Conservation (phyloP, 1,140 invertebrate genomes). For the Plutomurus gul region DNA sequence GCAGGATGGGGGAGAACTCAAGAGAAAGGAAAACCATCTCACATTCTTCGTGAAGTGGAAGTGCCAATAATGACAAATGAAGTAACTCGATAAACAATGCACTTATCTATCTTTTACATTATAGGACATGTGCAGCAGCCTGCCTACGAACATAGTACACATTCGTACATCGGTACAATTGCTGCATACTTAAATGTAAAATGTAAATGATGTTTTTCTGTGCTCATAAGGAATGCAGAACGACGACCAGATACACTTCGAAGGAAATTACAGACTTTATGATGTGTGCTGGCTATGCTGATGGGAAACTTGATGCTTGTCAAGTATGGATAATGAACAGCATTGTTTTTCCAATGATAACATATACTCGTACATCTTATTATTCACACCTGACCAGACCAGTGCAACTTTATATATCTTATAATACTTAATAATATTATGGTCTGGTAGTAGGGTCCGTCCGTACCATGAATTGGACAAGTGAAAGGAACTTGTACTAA, state of each 20-base stretch:
- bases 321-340: conserved; percentile 61
- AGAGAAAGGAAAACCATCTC: conserved; percentile 66
- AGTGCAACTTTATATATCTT: no score
- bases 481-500: background rate
- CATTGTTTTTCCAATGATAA: no score
- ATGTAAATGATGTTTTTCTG: background rate
- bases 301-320: conserved; percentile 74
- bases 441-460: background rate
- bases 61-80: conserved; percentile 65
- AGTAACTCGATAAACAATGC: conserved; percentile 56
- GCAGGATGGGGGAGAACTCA: conserved; percentile 74
- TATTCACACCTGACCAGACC: no score
- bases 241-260: conserved; percentile 60
- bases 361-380: no score
- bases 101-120: no score
- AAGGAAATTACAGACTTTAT: conserved; percentile 71
- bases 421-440: no score
- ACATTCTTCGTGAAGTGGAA: conserved; percentile 64
- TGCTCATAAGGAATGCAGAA: conserved; percentile 46
- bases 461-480: background rate
- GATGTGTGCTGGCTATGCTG: conserved; percentile 75
- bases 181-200: background rate
- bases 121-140: no score
- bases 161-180: background rate
- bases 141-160: no score